Evolutionary conservation across 2,113 vertebrate species (phyloP).

Genomic region (Cacatua alba): DNA sequence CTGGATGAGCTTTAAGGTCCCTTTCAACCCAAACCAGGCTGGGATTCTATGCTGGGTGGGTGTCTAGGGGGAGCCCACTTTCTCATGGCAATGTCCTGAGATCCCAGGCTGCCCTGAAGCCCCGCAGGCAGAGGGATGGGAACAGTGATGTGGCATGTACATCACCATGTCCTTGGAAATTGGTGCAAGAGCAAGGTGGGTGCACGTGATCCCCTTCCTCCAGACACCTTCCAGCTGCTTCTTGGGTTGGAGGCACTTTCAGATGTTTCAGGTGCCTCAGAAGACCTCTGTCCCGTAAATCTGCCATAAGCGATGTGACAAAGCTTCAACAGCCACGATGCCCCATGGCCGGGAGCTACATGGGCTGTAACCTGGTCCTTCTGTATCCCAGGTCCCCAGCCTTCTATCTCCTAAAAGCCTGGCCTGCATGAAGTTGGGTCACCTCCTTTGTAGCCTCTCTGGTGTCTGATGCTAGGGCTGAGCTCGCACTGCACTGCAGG

Average conservation of each 20-base stretch:
- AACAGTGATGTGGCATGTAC: background rate
- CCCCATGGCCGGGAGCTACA: background rate
- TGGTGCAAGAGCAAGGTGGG: background rate
- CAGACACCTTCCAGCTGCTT: background rate
- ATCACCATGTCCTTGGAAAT: background rate
- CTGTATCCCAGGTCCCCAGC: background rate
- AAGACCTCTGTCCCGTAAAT: background rate
- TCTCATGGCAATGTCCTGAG: accelerated
- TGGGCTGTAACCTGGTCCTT: background rate
- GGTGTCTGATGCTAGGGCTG: background rate
- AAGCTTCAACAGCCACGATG: background rate
- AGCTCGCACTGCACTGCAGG: accelerated
- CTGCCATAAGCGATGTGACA: background rate
- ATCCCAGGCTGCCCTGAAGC: background rate
- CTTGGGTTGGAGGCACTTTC: background rate
- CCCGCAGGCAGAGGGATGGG: background rate
- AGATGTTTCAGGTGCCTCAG: accelerated
- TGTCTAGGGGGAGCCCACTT: background rate
- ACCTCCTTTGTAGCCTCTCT: background rate
- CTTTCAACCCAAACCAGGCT: background rate
- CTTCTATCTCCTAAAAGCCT: background rate
- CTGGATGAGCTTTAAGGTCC: background rate
- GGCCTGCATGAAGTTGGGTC: accelerated
- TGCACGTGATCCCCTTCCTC: accelerated
- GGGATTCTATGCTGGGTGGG: background rate